Conservation (phyloP, 2,888 invertebrate genomes). For the Crocallis elinguaria region DNA sequence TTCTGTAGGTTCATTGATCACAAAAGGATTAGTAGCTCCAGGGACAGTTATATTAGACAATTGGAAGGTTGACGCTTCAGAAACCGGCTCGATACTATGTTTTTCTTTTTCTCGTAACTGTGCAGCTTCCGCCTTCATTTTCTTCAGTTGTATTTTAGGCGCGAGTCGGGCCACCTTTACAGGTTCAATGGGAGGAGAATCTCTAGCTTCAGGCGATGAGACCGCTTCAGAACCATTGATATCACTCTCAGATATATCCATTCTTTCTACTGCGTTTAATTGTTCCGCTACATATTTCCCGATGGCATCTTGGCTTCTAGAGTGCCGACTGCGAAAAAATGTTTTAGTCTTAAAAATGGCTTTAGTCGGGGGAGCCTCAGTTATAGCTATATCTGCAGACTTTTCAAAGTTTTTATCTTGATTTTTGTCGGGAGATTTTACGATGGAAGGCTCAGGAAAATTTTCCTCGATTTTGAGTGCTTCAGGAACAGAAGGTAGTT, state of each 20-base stretch:
- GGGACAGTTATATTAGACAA: slow-evolving; percentile 26
- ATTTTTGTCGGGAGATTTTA: slow-evolving; percentile 79
- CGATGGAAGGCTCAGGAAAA: slow-evolving; percentile 82
- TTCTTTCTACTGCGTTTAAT: slow-evolving; percentile 74
- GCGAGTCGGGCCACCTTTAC: slow-evolving; percentile 83
- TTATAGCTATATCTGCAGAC: slow-evolving; percentile 47
- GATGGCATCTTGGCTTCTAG: slow-evolving; percentile 82
- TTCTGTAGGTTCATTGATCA: slow-evolving; percentile 24
- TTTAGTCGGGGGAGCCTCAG: slow-evolving; percentile 62
- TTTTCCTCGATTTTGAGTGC: slow-evolving; percentile 82
- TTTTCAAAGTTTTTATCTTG: slow-evolving; percentile 50
- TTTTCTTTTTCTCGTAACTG: slow-evolving; percentile 65
- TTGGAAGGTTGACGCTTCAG: slow-evolving; percentile 20
- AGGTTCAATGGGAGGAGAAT: slow-evolving; percentile 77
- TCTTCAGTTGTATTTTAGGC: slow-evolving; percentile 81
- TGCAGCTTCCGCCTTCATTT: slow-evolving; percentile 79
- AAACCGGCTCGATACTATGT: slow-evolving; percentile 36
- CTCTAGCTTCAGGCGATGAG: slow-evolving; percentile 70
- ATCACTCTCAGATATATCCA: slow-evolving; percentile 71
- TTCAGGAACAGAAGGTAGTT: slow-evolving; percentile 82
- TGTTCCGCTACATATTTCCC: slow-evolving; percentile 83
- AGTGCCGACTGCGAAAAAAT: slow-evolving; percentile 83
- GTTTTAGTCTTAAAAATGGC: slow-evolving; percentile 84
- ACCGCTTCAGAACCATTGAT: slow-evolving; percentile 70
- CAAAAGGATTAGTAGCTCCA: slow-evolving; percentile 24